These are phyloP conservation scores for Porites evermanni DNA, from an alignment of 92 coral and sea anemone genomes.

Conservation along the genomic window DNA sequence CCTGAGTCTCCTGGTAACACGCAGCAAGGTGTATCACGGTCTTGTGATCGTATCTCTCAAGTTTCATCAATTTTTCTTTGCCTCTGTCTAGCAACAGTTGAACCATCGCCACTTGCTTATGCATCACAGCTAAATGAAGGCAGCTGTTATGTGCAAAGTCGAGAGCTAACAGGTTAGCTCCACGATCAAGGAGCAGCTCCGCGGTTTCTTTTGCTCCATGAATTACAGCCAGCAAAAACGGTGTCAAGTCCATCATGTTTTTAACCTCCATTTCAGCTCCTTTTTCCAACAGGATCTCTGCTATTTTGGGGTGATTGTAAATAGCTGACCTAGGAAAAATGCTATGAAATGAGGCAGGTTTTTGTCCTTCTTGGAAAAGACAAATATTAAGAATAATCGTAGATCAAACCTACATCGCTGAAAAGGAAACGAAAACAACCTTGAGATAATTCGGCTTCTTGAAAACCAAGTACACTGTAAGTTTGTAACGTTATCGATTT, in stretches of 20 bases:
- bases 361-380: too few species aligned
- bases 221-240: constrained; percentile 70
- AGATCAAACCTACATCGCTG: too few species aligned
- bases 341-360: too few species aligned
- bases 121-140: constrained; percentile 71
- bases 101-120: constrained; percentile 37
- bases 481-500: too few species aligned
- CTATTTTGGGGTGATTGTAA: constrained; percentile 44
- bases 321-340: constrained; percentile 67
- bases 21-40: constrained; percentile 82
- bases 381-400: too few species aligned
- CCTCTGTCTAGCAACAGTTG: constrained; percentile 65
- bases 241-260: constrained; percentile 68
- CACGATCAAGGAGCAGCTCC: constrained; percentile 59
- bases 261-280: constrained; percentile 64
- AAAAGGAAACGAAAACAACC: too few species aligned
- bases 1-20: constrained; percentile 41
- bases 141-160: constrained; percentile 49
- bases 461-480: too few species aligned
- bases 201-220: constrained; percentile 64
- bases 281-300: constrained; percentile 65
- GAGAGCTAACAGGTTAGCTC: constrained; percentile 70
- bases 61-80: constrained; percentile 56
- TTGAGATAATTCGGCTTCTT: too few species aligned
- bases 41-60: constrained; percentile 51